These are phyloP conservation scores for Tipula confusa DNA, from an alignment of 2,888 invertebrate species.

Conservation along the genomic window DNA sequence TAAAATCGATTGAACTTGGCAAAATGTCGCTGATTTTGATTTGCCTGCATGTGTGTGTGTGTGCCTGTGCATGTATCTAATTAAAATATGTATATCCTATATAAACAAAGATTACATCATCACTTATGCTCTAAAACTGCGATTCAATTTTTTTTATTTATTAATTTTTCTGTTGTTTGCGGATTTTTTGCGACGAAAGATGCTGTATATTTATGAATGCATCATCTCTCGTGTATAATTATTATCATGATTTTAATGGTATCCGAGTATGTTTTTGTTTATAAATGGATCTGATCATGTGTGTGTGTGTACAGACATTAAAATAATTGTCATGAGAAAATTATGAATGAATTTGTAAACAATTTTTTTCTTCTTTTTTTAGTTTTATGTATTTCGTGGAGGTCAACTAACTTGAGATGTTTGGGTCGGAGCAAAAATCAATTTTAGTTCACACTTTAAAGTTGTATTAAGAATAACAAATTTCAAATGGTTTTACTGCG, in stretches of 20 bases:
- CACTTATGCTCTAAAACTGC: constrained; percentile 13
- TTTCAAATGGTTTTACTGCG: too few species aligned
- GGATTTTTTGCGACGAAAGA: background rate
- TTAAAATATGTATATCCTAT: too few species aligned
- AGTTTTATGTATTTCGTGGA: background rate
- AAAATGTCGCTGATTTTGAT: background rate
- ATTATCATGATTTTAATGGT: background rate
- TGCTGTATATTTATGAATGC: background rate
- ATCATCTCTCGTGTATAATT: background rate
- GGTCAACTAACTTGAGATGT: background rate
- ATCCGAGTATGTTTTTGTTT: background rate
- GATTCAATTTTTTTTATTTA: background rate
- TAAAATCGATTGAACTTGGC: background rate
- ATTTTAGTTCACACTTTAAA: background rate
- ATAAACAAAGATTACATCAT: background rate
- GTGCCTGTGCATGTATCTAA: too few species aligned
- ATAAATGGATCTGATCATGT: background rate
- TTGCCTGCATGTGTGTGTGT: background rate
- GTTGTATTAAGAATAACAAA: too few species aligned
- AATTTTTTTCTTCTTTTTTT: background rate
- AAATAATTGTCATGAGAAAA: constrained; percentile 8
- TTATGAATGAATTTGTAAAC: constrained; percentile 25
- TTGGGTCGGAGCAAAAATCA: background rate
- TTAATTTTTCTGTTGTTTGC: background rate
- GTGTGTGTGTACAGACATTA: background rate